Base-by-base conservation (phyloP, 2,113 vertebrate species). In the Pygathrix nemaeus region DNA sequence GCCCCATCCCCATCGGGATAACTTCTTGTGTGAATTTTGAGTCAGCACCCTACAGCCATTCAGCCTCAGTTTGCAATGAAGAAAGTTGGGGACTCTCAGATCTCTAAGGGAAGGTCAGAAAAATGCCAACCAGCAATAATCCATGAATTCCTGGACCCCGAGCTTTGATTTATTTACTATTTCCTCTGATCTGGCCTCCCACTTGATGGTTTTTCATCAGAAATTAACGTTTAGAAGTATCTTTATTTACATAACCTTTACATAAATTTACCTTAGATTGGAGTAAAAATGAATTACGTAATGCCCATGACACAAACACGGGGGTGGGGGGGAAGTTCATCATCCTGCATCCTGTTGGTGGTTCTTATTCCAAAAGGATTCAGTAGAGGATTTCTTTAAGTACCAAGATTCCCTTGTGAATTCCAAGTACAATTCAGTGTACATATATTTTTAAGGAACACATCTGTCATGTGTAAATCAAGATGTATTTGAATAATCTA, bases 201-300 rank as follows among this genome's bases (percentile, higher is more conserved):
- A 79, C 32, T 70, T 84, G 93, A 90, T 80, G 64, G 25, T 25
- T 97, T 97, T 81, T 87, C n/a, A 92, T 81, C 72, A 66, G 17
- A 98, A 97, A 94, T 87, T 94, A 96, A 94, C 96, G 94, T 96
- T 97, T 98, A 86, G 91, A 97, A 90, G 52, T n/a, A 18, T 93
- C 78, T 84, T 97, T 83, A 96, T 98, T 97, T 96, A 52, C 80
- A 97, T 96, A 97, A 92, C 5, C 52, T 92, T 45, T 92, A 82
- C 76, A 82, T 92, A 92, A 72, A 88, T 95, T 90, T 93, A 66
- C 21, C 70, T 38, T 43, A 84, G 72, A 45, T 48, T 59, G 72
- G 76, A 97, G 48, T 81, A 32, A 96, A 95, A 92, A 80, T 20
- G 27, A 66, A 90, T 96, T 97, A 94, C 17, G 45, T 72, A 91